A percentile compares a stretch with the other conserved stretches of the same genome.
These are phyloP conservation scores for Gastrophryne carolinensis DNA, from an alignment of 2,797 vertebrate genomes.

Conservation along the genomic window DNA sequence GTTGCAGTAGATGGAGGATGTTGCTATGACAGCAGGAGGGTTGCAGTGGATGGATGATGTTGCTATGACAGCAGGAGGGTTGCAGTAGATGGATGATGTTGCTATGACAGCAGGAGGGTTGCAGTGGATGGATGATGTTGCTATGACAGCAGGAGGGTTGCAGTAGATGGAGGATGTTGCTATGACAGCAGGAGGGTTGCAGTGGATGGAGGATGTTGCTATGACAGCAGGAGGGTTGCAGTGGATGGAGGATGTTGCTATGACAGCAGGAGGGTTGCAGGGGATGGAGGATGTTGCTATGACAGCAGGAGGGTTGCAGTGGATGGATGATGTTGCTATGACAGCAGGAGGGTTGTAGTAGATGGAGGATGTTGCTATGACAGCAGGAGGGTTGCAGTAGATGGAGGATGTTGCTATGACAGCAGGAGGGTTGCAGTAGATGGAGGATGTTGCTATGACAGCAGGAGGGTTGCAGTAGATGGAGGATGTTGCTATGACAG, in stretches of 20 bases:
- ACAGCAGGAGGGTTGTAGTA: background rate
- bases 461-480: background rate
- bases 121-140: background rate
- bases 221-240: background rate
- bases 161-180: background rate
- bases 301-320: background rate
- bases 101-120: background rate
- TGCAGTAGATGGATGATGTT: background rate
- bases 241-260: background rate
- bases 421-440: background rate
- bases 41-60: too few species aligned
- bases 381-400: background rate
- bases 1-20: background rate
- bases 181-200: background rate
- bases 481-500: background rate
- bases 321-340: background rate
- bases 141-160: background rate
- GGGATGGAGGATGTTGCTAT: slow-evolving; percentile 62
- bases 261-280: background rate
- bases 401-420: background rate
- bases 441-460: slow-evolving; percentile 63
- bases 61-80: background rate
- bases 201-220: slow-evolving; percentile 63
- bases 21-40: background rate
- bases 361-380: slow-evolving; percentile 62